Evolutionary conservation across 2,797 vertebrate species (phyloP).

Genomic region (Leuciscus waleckii): DNA sequence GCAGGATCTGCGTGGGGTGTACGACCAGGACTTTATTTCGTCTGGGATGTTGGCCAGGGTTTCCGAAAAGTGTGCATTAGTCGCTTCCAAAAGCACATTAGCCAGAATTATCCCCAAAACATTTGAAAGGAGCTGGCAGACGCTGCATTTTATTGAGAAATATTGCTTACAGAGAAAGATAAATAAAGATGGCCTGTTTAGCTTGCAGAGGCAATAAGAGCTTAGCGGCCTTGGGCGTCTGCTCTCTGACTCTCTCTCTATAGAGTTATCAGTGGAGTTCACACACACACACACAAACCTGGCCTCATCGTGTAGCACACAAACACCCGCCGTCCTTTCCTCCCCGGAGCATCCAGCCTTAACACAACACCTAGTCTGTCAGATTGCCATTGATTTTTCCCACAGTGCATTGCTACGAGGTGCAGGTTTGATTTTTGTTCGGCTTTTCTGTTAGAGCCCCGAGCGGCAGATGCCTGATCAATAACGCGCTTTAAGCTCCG

Average conservation of each 20-base stretch:
- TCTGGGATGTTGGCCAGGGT: conserved; percentile 24
- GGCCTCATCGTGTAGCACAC: conserved; percentile 20
- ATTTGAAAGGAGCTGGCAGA: background rate
- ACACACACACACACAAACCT: conserved; percentile 6
- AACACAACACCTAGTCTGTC: conserved; percentile 59
- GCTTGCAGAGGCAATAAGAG: conserved; percentile 43
- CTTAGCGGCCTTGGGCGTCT: conserved; percentile 17
- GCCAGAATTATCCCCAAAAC: conserved; percentile 30
- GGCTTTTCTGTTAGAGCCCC: conserved; percentile 59
- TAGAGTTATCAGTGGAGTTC: conserved; percentile 37
- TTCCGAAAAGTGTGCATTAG: background rate
- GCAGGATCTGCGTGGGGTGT: background rate
- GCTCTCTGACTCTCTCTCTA: conserved; percentile 43
- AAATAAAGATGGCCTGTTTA: conserved; percentile 48
- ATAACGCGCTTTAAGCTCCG: conserved; percentile 55
- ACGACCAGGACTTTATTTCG: background rate
- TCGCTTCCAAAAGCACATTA: conserved; percentile 40
- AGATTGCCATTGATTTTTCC: conserved; percentile 67
- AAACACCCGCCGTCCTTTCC: conserved; percentile 35
- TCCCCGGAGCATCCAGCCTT: conserved; percentile 51
- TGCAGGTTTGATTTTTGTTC: conserved; percentile 61
- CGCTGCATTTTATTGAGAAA: conserved; percentile 40
- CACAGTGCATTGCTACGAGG: conserved; percentile 52
- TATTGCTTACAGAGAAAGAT: conserved; percentile 46
- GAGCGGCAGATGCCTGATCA: conserved; percentile 56